Evolutionary conservation across 1,140 invertebrate species (phyloP).

Genomic region (Cylas formicarius): DNA sequence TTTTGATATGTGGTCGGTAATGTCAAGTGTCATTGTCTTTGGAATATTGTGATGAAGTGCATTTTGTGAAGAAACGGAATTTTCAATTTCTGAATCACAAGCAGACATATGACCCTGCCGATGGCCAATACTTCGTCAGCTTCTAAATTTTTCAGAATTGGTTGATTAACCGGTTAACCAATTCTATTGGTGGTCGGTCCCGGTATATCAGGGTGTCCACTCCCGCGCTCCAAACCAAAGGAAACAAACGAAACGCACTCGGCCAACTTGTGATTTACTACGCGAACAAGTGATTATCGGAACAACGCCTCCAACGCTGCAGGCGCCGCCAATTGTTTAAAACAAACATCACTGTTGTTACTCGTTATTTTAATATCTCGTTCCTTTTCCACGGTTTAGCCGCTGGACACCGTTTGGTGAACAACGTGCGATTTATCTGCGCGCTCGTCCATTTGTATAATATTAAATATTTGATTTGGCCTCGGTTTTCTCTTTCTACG

Average conservation of each 20-base stretch:
- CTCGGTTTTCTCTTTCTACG: slow-evolving; percentile 20
- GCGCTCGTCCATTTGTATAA: slow-evolving; percentile 34
- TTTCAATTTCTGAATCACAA: no score
- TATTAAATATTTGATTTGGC: slow-evolving; percentile 35
- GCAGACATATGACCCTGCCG: no score
- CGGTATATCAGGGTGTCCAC: no score
- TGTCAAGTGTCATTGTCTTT: no score
- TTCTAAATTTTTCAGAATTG: no score
- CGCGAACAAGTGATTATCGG: slow-evolving; percentile 39
- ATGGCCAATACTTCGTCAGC: no score
- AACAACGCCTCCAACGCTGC: slow-evolving; percentile 40
- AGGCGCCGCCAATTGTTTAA: slow-evolving; percentile 39
- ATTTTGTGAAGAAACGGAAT: no score
- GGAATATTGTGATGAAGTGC: no score
- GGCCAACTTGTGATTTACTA: slow-evolving; percentile 34
- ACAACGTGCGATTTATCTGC: slow-evolving; percentile 37
- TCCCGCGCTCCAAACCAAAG: background rate
- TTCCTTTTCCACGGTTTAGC: slow-evolving; percentile 32
- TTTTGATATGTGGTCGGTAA: no score
- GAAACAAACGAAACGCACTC: slow-evolving; percentile 8
- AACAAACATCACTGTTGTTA: slow-evolving; percentile 42
- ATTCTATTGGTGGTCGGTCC: no score
- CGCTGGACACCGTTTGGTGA: slow-evolving; percentile 32
- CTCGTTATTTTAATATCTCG: slow-evolving; percentile 42
- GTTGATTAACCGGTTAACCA: no score